These are phyloP conservation scores for Drosophila atripex DNA, from an alignment of 2,888 invertebrate species.

Conservation along the genomic window DNA sequence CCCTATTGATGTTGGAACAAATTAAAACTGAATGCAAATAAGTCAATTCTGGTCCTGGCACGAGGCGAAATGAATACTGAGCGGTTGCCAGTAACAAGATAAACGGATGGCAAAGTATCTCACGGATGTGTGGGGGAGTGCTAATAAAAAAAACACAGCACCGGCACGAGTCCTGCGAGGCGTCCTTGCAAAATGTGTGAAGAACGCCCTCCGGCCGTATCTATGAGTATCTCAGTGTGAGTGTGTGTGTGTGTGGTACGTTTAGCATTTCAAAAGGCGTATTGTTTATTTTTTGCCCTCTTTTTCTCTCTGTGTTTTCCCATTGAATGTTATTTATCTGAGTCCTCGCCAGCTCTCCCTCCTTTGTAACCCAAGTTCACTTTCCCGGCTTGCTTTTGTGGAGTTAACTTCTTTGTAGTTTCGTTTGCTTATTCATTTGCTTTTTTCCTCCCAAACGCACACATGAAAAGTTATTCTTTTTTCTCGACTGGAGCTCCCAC, in stretches of 20 bases:
- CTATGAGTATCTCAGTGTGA: slow-evolving; percentile 17
- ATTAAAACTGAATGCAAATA: slow-evolving; percentile 74
- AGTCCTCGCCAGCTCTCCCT: slow-evolving; percentile 39
- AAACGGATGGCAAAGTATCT: slow-evolving; percentile 27
- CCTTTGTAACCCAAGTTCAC: slow-evolving; percentile 73
- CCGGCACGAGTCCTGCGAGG: slow-evolving; percentile 51
- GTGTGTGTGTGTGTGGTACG: slow-evolving; percentile 51
- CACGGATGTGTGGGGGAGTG: slow-evolving; percentile 28
- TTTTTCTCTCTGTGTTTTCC: slow-evolving; percentile 51
- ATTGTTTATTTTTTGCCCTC: slow-evolving; percentile 53
- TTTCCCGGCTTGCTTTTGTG: slow-evolving; percentile 63
- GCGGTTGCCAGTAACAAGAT: slow-evolving; percentile 64
- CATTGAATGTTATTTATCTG: slow-evolving; percentile 74
- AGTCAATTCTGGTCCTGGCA: slow-evolving; percentile 71
- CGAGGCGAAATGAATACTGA: slow-evolving; percentile 67
- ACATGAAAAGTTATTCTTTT: slow-evolving; percentile 45
- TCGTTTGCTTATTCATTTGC: slow-evolving; percentile 63
- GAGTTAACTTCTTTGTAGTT: slow-evolving; percentile 75
- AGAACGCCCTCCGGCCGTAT: slow-evolving; percentile 52
- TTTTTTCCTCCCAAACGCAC: slow-evolving; percentile 27
- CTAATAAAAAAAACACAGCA: slow-evolving; percentile 69
- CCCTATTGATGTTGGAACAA: slow-evolving; percentile 57
- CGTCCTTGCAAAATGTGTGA: slow-evolving; percentile 59
- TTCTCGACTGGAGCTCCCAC: slow-evolving; percentile 15
- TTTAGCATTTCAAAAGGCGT: slow-evolving; percentile 79